phyloP scores from a whole-genome alignment of 2,888 invertebrate genomes.

The Hemicrepidius hirtus region DNA sequence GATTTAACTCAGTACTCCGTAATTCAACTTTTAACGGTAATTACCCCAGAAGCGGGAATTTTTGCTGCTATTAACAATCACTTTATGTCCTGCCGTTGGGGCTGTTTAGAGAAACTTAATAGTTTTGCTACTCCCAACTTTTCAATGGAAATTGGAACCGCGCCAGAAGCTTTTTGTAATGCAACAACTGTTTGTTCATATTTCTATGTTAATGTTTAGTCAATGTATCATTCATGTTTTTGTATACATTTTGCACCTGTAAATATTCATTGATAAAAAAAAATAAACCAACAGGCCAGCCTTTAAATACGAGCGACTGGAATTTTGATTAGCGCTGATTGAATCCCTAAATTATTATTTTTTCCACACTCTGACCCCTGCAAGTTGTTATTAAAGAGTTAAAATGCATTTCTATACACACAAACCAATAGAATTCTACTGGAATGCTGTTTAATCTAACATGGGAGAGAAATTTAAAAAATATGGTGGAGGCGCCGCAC shows the following conservation, averaged over 20 bases:
- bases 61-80: constrained; percentile 27
- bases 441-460: too few relatives aligned
- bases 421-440: too few relatives aligned
- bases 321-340: too few relatives aligned
- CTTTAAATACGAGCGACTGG: too few relatives aligned
- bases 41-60: background rate
- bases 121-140: constrained; percentile 26
- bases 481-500: too few relatives aligned
- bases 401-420: too few relatives aligned
- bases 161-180: constrained; percentile 33
- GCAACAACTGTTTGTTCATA: constrained; percentile 21
- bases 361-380: too few relatives aligned
- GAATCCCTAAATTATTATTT: too few relatives aligned
- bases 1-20: background rate
- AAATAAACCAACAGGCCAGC: too few relatives aligned
- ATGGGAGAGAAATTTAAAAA: too few relatives aligned
- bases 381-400: too few relatives aligned
- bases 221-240: constrained; percentile 15
- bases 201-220: constrained; percentile 13
- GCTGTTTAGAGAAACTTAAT: constrained; percentile 12
- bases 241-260: background rate
- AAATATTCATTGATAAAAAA: too few relatives aligned
- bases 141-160: constrained; percentile 33
- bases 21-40: background rate
- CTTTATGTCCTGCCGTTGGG: constrained; percentile 16